phyloP scores from a whole-genome alignment of 1,140 invertebrate genomes.

The Hormaphis cornu region DNA sequence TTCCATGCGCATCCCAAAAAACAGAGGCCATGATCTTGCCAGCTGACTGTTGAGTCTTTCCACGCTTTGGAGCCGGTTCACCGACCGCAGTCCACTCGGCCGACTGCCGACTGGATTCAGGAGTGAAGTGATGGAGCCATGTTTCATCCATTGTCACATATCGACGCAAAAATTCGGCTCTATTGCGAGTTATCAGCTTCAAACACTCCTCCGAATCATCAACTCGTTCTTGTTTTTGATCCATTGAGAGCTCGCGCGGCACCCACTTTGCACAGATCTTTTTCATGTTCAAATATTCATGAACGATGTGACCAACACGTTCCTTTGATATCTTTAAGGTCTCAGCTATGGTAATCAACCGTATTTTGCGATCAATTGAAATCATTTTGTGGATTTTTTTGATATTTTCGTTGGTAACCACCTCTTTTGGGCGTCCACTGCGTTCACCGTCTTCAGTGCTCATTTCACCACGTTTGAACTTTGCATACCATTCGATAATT shows the following conservation, averaged over 20 bases:
- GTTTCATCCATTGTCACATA: background rate
- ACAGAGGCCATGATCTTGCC: constrained; percentile 12
- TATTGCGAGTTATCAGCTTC: too few species aligned
- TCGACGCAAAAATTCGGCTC: background rate
- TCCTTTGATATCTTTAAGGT: background rate
- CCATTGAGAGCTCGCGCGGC: constrained; percentile 10
- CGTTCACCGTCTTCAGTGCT: background rate
- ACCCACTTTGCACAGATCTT: background rate
- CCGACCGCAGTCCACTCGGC: background rate
- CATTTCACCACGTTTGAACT: background rate
- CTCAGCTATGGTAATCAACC: background rate
- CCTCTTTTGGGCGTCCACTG: background rate
- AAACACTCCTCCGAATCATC: too few species aligned
- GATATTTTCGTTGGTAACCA: background rate
- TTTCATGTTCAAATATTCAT: constrained; percentile 6
- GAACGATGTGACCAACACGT: background rate
- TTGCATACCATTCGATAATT: background rate
- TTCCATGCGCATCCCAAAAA: constrained; percentile 35
- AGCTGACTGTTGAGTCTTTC: background rate
- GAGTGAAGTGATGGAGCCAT: background rate
- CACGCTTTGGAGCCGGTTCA: background rate
- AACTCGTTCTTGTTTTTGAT: background rate
- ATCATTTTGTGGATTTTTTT: background rate
- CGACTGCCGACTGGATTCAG: background rate
- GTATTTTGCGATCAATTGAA: background rate